A percentile compares a stretch with the other conserved stretches of the same genome.
phyloP scores from a whole-genome alignment of 2,797 vertebrate genomes.

The Capromys pilorides region DNA sequence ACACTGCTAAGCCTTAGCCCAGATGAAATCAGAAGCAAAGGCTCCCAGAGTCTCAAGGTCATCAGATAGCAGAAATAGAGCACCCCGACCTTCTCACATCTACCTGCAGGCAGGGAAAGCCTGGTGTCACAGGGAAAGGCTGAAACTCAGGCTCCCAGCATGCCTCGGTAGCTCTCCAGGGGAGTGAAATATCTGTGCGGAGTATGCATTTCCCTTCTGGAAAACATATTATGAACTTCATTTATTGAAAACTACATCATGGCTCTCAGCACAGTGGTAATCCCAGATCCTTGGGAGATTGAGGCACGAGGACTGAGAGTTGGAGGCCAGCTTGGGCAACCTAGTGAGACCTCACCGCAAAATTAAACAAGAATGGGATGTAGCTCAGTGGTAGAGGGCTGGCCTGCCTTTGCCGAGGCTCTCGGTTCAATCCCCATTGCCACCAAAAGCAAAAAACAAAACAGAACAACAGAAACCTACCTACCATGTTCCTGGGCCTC shows the following conservation, averaged over 20 bases:
- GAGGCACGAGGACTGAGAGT: background rate
- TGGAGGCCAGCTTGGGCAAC: background rate
- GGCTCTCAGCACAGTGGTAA: background rate
- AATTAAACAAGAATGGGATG: background rate
- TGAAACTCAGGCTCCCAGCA: background rate
- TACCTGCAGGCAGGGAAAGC: background rate
- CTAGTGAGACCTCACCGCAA: background rate
- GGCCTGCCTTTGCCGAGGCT: background rate
- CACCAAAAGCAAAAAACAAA: background rate
- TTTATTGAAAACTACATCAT: slow-evolving; percentile 4
- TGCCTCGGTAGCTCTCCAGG: background rate
- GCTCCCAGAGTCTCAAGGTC: background rate
- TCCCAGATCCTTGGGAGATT: background rate
- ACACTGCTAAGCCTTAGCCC: background rate
- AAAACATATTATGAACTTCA: slow-evolving; percentile 5
- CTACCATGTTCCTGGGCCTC: background rate
- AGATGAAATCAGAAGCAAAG: background rate
- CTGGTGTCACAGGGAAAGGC: background rate
- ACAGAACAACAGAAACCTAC: background rate
- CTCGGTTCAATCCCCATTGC: background rate
- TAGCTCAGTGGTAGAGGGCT: background rate
- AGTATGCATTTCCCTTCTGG: background rate
- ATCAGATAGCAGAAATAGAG: background rate
- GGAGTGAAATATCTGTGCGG: background rate
- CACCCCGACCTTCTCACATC: background rate